Evolutionary conservation across 1,140 invertebrate genomes (phyloP), one percentile per base, ranked within the genome.

Genomic region (Trialeurodes vaporariorum): DNA sequence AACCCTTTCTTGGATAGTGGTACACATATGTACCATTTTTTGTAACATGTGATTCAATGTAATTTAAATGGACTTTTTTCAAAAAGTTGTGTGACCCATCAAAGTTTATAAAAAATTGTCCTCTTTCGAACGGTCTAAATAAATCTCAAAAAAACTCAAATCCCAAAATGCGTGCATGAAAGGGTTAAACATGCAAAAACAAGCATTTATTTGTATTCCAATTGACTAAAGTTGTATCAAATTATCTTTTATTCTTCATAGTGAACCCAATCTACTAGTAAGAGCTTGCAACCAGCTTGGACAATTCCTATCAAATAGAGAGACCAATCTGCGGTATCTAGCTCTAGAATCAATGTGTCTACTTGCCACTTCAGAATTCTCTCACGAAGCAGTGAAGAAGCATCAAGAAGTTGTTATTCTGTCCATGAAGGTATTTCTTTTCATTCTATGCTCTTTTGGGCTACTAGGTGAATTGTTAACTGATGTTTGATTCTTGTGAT

Each of bases 301-400:
- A 9, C 96, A 98, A 77, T 99, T 99, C 81, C 82, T 99, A 62
- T 96, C 96, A 69, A 98, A 99, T 79, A 85, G 97, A 70, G 98
- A 99, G 81, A 99, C 98, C 0, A 99, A 99, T 82, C 81, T 99
- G 66, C 87, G 97, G 71, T 99, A 99, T 77, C 81, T 99, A 74
- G 97, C 98, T 59, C 83, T 99, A 59, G 98, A 99, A 79, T 98
- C 96, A 27, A 98, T 99, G 96, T 99, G 98, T 79, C 88, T 98
- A 75, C 81, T 99, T 72, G 97, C 98, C 24, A 99, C 95, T 12
- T 98, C 96, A 1, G 98, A 99, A 81, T 98, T 99, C 78, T 98
- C 96, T 27, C 97, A 99, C 80, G 98, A 99, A 79, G 98, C 98
- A 70, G 97, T 99, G 0, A 99, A 99, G 78, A 99, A 99, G 76